A percentile compares a stretch with the other conserved stretches of the same genome.
Conservation (phyloP, 2,888 invertebrate genomes). For the Rhopalosiphum nymphaeae region DNA sequence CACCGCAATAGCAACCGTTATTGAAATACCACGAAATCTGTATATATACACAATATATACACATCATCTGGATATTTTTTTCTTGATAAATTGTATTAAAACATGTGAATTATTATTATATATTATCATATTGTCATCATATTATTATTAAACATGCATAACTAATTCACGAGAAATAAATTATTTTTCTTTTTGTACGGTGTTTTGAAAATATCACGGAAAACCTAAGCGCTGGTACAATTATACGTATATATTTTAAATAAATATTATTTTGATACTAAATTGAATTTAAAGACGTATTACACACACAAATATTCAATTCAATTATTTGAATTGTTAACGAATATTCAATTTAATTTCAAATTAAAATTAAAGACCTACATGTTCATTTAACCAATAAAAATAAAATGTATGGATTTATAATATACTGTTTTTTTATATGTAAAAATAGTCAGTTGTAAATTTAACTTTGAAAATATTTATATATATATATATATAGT, state of each 20-base stretch:
- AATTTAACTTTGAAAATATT: neutral
- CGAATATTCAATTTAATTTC: neutral
- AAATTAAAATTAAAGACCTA: neutral
- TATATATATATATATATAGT: too few relatives aligned
- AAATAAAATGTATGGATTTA: neutral
- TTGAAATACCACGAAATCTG: neutral
- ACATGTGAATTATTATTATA: neutral
- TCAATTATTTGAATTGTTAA: neutral
- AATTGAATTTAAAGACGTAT: neutral
- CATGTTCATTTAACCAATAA: neutral
- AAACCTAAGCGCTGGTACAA: neutral
- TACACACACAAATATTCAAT: neutral
- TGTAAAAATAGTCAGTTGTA: neutral
- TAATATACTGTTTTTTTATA: neutral
- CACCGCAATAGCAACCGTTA: neutral
- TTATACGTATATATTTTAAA: neutral
- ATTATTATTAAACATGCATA: neutral
- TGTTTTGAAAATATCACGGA: neutral
- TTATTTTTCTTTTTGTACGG: neutral
- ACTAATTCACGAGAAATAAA: neutral
- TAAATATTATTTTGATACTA: neutral
- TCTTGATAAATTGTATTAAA: neutral
- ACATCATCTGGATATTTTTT: neutral
- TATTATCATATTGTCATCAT: neutral
- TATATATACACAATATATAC: too few relatives aligned